These are phyloP conservation scores for Rutpela maculata DNA, from an alignment of 2,888 invertebrate species.

Conservation along the genomic window DNA sequence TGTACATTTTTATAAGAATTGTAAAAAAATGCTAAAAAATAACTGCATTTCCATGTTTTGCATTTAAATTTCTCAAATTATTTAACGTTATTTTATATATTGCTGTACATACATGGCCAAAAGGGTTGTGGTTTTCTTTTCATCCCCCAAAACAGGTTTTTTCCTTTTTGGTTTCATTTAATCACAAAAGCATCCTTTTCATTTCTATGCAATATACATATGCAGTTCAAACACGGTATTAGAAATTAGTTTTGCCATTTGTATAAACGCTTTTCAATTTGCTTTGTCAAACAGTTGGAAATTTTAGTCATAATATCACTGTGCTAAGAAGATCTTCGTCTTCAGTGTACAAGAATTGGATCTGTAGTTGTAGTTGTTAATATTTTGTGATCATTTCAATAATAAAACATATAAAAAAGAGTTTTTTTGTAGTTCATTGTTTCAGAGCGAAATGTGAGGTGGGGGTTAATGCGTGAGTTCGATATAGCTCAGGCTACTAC, in stretches of 20 bases:
- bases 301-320: constrained; percentile 66
- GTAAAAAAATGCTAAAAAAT: constrained; percentile 48
- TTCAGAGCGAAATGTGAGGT: not conserved
- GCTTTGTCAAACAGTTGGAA: constrained; percentile 62
- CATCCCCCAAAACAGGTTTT: constrained; percentile 27
- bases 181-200: not conserved
- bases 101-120: constrained; percentile 51
- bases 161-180: constrained; percentile 38
- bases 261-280: constrained; percentile 54
- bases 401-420: constrained; percentile 61
- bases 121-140: constrained; percentile 52
- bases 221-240: constrained; percentile 50
- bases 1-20: constrained; percentile 58
- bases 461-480: not conserved
- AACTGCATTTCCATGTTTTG: constrained; percentile 48
- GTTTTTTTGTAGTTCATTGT: constrained; percentile 11
- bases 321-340: constrained; percentile 55
- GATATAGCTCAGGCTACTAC: too few relatives aligned
- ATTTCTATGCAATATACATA: constrained; percentile 38
- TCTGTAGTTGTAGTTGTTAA: constrained; percentile 63
- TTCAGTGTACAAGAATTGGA: constrained; percentile 58
- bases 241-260: constrained; percentile 59
- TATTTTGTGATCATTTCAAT: constrained; percentile 66
- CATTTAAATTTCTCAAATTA: constrained; percentile 48
- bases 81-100: constrained; percentile 44